Evolutionary conservation across 2,113 vertebrate species (phyloP).

Genomic region (Prinia subflava): DNA sequence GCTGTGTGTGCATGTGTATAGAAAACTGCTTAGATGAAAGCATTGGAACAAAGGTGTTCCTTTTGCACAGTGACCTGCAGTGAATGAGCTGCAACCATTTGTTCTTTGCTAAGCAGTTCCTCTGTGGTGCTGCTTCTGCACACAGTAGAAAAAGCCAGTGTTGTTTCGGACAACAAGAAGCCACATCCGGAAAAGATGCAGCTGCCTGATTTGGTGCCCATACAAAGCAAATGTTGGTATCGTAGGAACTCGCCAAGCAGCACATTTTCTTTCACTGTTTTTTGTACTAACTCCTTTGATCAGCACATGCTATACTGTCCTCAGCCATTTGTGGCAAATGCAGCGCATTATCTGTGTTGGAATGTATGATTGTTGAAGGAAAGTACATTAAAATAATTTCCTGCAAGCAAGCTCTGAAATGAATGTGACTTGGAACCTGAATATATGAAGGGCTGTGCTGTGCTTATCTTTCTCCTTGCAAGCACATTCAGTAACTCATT

Average conservation of each 20-base stretch:
- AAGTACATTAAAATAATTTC: background rate
- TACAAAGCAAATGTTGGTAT: background rate
- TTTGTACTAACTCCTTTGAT: background rate
- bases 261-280: background rate
- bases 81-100: background rate
- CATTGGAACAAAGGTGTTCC: background rate
- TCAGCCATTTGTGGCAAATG: background rate
- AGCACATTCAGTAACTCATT: background rate
- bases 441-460: background rate
- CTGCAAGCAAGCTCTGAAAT: background rate
- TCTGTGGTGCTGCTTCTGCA: background rate
- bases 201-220: background rate
- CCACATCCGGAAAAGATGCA: background rate
- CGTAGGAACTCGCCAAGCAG: background rate
- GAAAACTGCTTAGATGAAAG: background rate
- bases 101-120: background rate
- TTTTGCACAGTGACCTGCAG: background rate
- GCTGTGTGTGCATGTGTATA: rapidly evolving
- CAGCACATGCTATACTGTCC: background rate
- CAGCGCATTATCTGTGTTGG: background rate
- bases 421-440: background rate
- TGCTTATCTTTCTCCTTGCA: background rate
- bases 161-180: background rate
- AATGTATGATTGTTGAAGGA: background rate
- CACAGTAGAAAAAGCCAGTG: background rate